Percentiles rank a stretch among this genome's conserved stretches.
These are phyloP conservation scores for Blastobasis lacticolella DNA, from an alignment of 2,888 invertebrate genomes.

Conservation along the genomic window DNA sequence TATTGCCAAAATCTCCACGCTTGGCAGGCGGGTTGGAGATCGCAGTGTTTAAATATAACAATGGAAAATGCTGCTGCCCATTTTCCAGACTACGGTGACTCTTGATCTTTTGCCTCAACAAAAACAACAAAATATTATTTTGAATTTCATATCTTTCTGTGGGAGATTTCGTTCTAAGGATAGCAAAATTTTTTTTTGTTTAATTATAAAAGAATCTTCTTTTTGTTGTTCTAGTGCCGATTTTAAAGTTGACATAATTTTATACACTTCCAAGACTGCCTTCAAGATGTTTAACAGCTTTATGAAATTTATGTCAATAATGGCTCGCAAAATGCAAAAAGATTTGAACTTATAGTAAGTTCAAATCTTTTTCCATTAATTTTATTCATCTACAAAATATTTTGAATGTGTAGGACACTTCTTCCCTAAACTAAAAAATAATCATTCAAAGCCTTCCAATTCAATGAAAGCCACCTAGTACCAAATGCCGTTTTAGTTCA, in stretches of 20 bases:
- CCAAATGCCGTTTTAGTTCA: slow-evolving; percentile 13
- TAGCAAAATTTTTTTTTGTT: too few species aligned
- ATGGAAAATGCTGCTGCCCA: too few species aligned
- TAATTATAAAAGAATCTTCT: too few species aligned
- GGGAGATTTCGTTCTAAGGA: too few species aligned
- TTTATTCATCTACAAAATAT: slow-evolving; percentile 4
- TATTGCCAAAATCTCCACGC: too few species aligned
- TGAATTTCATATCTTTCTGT: too few species aligned
- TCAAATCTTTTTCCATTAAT: too few species aligned
- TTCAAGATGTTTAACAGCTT: slow-evolving; percentile 15
- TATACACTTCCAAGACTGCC: slow-evolving; percentile 14
- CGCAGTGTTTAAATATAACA: too few species aligned
- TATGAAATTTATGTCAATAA: slow-evolving; percentile 13
- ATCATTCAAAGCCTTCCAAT: slow-evolving; percentile 9
- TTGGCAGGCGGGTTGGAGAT: too few species aligned
- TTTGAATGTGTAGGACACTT: slow-evolving; percentile 6
- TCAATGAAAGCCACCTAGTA: slow-evolving; percentile 12
- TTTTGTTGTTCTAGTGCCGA: slow-evolving; percentile 8
- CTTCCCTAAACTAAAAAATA: slow-evolving; percentile 8
- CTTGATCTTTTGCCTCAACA: too few species aligned
- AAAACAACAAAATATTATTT: too few species aligned
- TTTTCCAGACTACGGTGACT: too few species aligned
- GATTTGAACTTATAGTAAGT: neutral
- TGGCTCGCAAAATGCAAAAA: slow-evolving; percentile 13
- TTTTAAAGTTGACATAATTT: neutral